These are phyloP conservation scores for Trachops cirrhosus DNA, from an alignment of 2,797 vertebrate genomes.

Conservation along the genomic window DNA sequence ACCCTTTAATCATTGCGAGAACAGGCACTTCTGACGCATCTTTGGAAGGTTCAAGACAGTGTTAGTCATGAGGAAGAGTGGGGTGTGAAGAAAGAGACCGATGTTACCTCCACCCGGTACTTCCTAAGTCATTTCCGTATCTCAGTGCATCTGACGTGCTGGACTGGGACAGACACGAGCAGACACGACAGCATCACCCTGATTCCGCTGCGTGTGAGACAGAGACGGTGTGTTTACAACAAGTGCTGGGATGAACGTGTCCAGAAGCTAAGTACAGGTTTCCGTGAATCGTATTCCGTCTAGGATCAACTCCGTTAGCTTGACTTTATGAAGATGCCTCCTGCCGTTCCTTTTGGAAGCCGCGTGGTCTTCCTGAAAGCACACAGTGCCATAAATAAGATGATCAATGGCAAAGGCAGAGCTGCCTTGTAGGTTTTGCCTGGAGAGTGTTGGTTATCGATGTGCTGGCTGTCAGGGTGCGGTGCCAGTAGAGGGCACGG, in stretches of 20 bases:
- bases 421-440: background rate
- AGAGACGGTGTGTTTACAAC: fast-evolving
- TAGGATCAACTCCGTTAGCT: too few species aligned
- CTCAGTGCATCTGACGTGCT: background rate
- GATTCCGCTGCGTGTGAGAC: background rate
- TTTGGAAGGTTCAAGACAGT: background rate
- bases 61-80: too few species aligned
- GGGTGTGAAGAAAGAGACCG: fast-evolving
- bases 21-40: fast-evolving
- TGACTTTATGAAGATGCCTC: background rate
- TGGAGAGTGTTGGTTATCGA: background rate
- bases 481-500: background rate
- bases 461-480: background rate
- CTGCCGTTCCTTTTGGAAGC: background rate
- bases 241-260: too few species aligned
- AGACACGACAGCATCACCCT: background rate
- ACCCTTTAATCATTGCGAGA: background rate
- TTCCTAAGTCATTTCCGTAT: background rate
- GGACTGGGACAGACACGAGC: background rate
- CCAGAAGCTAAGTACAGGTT: background rate
- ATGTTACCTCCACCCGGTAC: fast-evolving
- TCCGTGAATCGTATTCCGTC: background rate
- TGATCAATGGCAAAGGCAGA: background rate
- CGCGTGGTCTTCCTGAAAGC: background rate
- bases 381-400: background rate